Evolutionary conservation across 2,888 invertebrate genomes (phyloP).

Genomic region (Xanthorhoe designata): DNA sequence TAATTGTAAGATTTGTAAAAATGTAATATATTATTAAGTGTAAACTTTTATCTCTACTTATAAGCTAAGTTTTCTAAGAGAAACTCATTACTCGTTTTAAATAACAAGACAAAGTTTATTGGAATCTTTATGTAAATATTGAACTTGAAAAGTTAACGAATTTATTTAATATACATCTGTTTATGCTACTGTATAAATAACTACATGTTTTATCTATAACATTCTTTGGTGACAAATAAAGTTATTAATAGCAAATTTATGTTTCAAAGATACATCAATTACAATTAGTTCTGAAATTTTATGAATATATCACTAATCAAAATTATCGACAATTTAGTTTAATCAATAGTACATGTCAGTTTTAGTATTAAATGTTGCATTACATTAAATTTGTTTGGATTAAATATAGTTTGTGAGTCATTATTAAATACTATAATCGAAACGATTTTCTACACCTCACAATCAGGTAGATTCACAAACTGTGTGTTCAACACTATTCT

Average conservation of each 20-base stretch:
- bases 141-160: slow-evolving; percentile 35
- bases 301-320: background rate
- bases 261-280: background rate
- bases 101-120: slow-evolving; percentile 36
- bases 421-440: too few species aligned
- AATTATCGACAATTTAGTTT: background rate
- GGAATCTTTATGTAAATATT: slow-evolving; percentile 32
- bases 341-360: background rate
- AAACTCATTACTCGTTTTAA: slow-evolving; percentile 39
- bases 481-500: too few species aligned
- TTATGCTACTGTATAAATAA: slow-evolving; percentile 37
- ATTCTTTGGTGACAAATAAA: background rate
- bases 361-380: background rate
- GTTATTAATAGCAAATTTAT: background rate
- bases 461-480: too few species aligned
- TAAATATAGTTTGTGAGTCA: background rate
- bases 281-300: background rate
- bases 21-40: slow-evolving; percentile 57
- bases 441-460: too few species aligned
- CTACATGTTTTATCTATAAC: background rate
- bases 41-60: slow-evolving; percentile 45
- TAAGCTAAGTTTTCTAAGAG: slow-evolving; percentile 56
- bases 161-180: slow-evolving; percentile 29
- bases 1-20: slow-evolving; percentile 50
- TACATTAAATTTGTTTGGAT: background rate